Evolutionary conservation across 2,113 vertebrate genomes (phyloP), one percentile per base, ranked within the genome.

Genomic region (Rutilus rutilus): DNA sequence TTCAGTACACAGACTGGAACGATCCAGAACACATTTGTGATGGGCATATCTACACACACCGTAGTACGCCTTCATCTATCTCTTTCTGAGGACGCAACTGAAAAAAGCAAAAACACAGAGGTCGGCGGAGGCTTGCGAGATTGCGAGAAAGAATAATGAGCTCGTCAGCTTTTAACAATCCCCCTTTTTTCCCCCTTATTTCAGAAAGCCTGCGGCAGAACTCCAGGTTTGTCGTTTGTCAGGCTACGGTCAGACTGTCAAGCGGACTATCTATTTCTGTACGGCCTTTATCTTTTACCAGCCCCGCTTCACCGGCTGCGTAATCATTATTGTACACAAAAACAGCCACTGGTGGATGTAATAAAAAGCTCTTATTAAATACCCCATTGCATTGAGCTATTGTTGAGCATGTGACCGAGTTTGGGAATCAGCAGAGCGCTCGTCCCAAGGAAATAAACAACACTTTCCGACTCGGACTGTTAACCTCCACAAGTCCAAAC

Each of bases 261-360:
- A 80, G 74, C 69, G 65, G 67, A 50, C 69, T 75, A 82, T 85
- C 78, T 82, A 69, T 64, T 64, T 74, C 45, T 59, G 30, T 50
- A 59, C 27, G 11, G 59, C 85, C 60, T 84, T 78, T 88, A 85
- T 77, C 83, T 82, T 83, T 82, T 23, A 57, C 67, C 77, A 62
- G 73, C 9, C 6, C 25, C 10, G 84, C 75, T 33, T 57, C 23
- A 15, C 36, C 47, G 39, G 27, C 71, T 73, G 50, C 14, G 33
- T 80, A 76, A 88, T 79, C 76, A 75, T 88, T 84, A 80, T 50
- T 86, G 84, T 76, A 65, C 67, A 79, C 65, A 59, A 83, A 88
- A 83, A 79, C 83, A 75, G 21, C n/a, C 71, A 83, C 42, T 74
- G 59, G n/a, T 78, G 60, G 62, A 62, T 23, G 57, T 11, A 82